These are phyloP conservation scores for Darevskia nairensis DNA, from an alignment of 2,797 vertebrate genomes.

Conservation along the genomic window DNA sequence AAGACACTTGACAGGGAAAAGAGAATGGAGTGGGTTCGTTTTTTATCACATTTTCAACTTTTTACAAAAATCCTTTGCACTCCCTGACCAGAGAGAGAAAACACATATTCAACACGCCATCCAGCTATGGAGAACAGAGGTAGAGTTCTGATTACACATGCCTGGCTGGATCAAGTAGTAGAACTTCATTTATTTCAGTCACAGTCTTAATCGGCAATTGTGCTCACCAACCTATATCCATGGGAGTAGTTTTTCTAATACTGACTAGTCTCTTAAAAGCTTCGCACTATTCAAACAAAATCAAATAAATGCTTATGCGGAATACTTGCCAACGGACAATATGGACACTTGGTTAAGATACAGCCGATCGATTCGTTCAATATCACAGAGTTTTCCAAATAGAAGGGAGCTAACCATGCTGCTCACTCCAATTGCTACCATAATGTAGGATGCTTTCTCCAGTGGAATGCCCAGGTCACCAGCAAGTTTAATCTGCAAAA, in stretches of 20 bases:
- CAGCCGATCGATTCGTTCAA: slow-evolving; percentile 37
- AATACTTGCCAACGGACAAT: slow-evolving; percentile 43
- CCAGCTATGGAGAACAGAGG: no score
- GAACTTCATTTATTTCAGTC: not conserved
- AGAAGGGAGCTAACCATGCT: slow-evolving; percentile 46
- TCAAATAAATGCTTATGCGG: not conserved
- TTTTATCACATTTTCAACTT: not conserved
- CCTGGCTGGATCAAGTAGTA: not conserved
- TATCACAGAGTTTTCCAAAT: slow-evolving; percentile 46
- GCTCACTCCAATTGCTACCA: slow-evolving; percentile 47
- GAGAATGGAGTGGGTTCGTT: not conserved
- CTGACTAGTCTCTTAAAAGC: not conserved
- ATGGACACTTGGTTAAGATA: slow-evolving; percentile 43
- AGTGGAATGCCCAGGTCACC: slow-evolving; percentile 35
- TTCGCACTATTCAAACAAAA: not conserved
- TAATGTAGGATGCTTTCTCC: slow-evolving; percentile 40
- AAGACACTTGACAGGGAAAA: not conserved
- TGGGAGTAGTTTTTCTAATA: not conserved
- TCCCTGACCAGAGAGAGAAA: not conserved
- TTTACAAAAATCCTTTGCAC: not conserved
- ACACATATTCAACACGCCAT: no score
- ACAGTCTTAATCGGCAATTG: not conserved
- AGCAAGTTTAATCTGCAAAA: slow-evolving; percentile 40
- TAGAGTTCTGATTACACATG: not conserved
- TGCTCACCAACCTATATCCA: not conserved